Conservation (phyloP, 53 echinoderm and acorn worm species). For the Mesocentrotus franciscanus region DNA sequence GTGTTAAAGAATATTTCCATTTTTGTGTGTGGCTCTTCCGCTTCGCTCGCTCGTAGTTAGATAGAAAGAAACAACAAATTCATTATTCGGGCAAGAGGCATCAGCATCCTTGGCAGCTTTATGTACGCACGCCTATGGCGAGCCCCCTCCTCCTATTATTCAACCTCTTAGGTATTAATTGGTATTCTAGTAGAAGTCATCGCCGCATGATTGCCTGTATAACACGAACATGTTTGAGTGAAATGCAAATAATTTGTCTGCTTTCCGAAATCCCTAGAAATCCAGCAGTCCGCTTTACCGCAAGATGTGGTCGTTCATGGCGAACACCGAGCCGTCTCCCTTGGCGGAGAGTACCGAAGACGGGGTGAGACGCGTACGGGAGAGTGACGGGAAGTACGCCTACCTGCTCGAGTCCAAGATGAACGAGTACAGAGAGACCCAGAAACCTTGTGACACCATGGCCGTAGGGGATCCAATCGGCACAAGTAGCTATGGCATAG, state of each 20-base stretch:
- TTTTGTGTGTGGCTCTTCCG: too few species aligned
- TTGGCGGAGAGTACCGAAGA: constrained; percentile 72
- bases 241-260: background rate
- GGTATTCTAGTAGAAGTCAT: too few species aligned
- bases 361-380: constrained; percentile 81
- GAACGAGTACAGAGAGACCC: constrained; percentile 76
- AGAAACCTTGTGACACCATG: constrained; percentile 84
- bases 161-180: too few species aligned
- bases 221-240: too few species aligned
- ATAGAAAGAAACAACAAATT: too few species aligned
- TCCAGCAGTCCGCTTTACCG: constrained; percentile 82
- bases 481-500: constrained; percentile 90
- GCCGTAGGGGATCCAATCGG: constrained; percentile 76
- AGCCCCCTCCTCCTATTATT: too few species aligned
- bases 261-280: constrained; percentile 54
- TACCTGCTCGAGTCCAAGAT: constrained; percentile 89
- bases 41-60: too few species aligned
- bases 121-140: too few species aligned
- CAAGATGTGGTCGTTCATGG: constrained; percentile 91
- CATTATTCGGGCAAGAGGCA: too few species aligned
- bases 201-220: too few species aligned
- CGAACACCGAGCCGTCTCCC: constrained; percentile 79
- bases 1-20: too few species aligned
- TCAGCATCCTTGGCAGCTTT: too few species aligned
- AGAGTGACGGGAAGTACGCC: constrained; percentile 86